phyloP scores from a whole-genome alignment of 2,797 vertebrate species.

The Microctenopoma steveboyesi region DNA sequence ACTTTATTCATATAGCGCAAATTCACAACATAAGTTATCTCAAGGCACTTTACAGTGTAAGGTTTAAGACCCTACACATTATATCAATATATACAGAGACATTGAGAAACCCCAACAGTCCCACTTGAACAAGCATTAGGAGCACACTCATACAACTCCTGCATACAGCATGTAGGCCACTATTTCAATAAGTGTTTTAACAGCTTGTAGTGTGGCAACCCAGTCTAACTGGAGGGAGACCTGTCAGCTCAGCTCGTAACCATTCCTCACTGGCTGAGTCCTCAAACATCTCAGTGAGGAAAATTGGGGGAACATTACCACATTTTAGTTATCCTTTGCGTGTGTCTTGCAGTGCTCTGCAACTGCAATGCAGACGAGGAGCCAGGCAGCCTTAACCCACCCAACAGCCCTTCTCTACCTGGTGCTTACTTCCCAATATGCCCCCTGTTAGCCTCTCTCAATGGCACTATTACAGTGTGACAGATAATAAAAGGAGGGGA shows the following conservation, averaged over 20 bases:
- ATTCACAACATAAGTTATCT: too few relatives aligned
- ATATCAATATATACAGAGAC: too few relatives aligned
- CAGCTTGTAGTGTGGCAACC: slow-evolving; percentile 14
- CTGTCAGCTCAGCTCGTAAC: background rate
- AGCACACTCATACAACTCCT: background rate
- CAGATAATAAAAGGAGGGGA: slow-evolving; percentile 12
- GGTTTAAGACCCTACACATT: too few relatives aligned
- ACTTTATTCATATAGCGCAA: too few relatives aligned
- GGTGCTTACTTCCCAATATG: slow-evolving; percentile 36
- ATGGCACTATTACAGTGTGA: slow-evolving; percentile 33
- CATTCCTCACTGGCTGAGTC: background rate
- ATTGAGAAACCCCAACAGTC: too few relatives aligned
- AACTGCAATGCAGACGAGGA: slow-evolving; percentile 67
- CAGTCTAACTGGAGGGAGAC: background rate
- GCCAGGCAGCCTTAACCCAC: slow-evolving; percentile 32
- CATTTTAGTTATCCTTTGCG: slow-evolving; percentile 21
- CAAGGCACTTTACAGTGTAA: too few relatives aligned
- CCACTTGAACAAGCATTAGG: too few relatives aligned
- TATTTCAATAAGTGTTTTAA: slow-evolving; percentile 10
- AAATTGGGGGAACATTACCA: background rate
- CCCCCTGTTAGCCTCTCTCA: slow-evolving; percentile 28
- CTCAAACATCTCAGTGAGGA: background rate
- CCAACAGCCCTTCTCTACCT: slow-evolving; percentile 21
- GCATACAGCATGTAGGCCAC: background rate
- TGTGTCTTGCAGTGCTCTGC: slow-evolving; percentile 47